These are phyloP conservation scores for Gadus chalcogrammus DNA, from an alignment of 2,113 vertebrate genomes.

Conservation along the genomic window DNA sequence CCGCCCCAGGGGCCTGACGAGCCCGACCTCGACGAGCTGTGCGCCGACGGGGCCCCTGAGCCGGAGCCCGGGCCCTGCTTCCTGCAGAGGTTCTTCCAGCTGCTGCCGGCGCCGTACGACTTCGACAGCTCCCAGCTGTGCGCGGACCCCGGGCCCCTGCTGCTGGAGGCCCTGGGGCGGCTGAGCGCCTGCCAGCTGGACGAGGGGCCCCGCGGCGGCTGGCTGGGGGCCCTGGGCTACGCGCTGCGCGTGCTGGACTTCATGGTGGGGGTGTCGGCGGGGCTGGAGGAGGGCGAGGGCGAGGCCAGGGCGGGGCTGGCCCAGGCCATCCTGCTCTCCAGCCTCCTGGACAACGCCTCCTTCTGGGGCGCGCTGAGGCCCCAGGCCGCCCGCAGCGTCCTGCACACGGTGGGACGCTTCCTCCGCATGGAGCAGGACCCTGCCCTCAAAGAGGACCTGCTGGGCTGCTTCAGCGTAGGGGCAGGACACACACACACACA, in stretches of 20 bases:
- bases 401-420: slow-evolving; percentile 78
- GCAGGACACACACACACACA: too few relatives aligned
- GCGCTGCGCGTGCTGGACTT: slow-evolving; percentile 80
- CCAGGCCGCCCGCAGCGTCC: slow-evolving; percentile 75
- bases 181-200: slow-evolving; percentile 75
- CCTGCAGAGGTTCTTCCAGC: slow-evolving; percentile 78
- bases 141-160: slow-evolving; percentile 69
- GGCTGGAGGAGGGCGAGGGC: slow-evolving; percentile 71
- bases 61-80: slow-evolving; percentile 71
- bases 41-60: slow-evolving; percentile 55
- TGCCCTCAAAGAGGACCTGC: slow-evolving; percentile 76
- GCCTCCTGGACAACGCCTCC: slow-evolving; percentile 83
- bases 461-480: slow-evolving; percentile 87
- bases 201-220: slow-evolving; percentile 69
- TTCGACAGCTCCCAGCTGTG: slow-evolving; percentile 80
- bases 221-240: slow-evolving; percentile 73
- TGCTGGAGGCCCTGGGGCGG: slow-evolving; percentile 73
- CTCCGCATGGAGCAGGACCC: slow-evolving; percentile 71
- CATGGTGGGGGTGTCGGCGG: slow-evolving; percentile 75
- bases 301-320: slow-evolving; percentile 78
- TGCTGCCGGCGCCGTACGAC: slow-evolving; percentile 73
- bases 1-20: slow-evolving; percentile 38
- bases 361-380: slow-evolving; percentile 78
- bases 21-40: slow-evolving; percentile 66
- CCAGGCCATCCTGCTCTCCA: slow-evolving; percentile 86